Percentiles rank a stretch among this genome's conserved stretches.
Evolutionary conservation across 2,888 invertebrate species (phyloP).

Genomic region (Tinea pellionella): DNA sequence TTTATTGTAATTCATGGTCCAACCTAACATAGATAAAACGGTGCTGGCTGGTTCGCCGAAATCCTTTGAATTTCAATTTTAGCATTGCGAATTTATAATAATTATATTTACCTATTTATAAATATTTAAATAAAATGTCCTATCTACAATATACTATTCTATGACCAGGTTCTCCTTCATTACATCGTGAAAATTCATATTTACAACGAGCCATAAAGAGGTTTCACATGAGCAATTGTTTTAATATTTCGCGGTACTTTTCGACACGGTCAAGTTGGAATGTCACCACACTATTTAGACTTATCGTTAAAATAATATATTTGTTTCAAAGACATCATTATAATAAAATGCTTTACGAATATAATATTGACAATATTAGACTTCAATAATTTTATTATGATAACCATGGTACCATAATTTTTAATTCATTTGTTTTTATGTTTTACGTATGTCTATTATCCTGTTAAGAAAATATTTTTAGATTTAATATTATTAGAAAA

Average conservation of each 20-base stretch:
- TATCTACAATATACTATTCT: constrained; percentile 21
- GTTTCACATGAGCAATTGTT: constrained; percentile 30
- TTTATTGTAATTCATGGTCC: too few species aligned
- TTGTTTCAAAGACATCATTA: neutral
- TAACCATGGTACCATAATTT: too few species aligned
- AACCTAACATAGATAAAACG: too few species aligned
- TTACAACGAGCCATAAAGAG: constrained; percentile 24
- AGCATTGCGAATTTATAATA: too few species aligned
- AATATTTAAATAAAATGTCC: neutral
- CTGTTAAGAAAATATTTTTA: too few species aligned
- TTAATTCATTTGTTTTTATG: too few species aligned
- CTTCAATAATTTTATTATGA: too few species aligned
- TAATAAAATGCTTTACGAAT: neutral
- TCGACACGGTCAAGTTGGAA: constrained; percentile 59
- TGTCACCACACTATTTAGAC: constrained; percentile 30
- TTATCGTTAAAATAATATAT: neutral
- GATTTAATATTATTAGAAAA: too few species aligned
- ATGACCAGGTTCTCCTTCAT: constrained; percentile 30
- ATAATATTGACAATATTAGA: neutral
- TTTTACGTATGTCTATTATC: too few species aligned
- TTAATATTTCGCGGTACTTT: constrained; percentile 32
- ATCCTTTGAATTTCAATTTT: too few species aligned
- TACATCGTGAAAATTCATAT: constrained; percentile 31
- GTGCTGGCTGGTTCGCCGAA: too few species aligned
- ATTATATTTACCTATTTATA: too few species aligned